These are phyloP conservation scores for Prinia subflava DNA, from an alignment of 2,113 vertebrate genomes.

Conservation along the genomic window DNA sequence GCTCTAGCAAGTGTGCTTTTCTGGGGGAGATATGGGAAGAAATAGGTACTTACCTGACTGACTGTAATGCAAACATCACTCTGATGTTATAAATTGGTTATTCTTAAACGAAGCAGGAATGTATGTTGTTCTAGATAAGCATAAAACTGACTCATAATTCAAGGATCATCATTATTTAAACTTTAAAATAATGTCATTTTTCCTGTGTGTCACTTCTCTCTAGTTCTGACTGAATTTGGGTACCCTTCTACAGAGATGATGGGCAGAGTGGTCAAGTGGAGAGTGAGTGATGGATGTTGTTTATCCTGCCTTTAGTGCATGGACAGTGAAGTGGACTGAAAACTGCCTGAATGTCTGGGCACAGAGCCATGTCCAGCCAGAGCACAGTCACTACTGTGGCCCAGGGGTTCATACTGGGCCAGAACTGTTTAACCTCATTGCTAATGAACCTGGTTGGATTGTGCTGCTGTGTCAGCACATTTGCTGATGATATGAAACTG, in stretches of 20 bases:
- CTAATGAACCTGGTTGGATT: not conserved
- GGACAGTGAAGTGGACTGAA: not conserved
- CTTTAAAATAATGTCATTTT: not conserved
- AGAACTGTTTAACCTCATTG: not conserved
- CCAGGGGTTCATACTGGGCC: not conserved
- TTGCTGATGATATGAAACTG: not conserved
- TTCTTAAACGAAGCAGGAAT: not conserved
- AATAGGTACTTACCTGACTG: not conserved
- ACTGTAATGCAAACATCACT: not conserved
- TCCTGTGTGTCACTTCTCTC: not conserved
- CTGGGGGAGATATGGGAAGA: not conserved
- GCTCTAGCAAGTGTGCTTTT: not conserved
- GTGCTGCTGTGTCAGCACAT: not conserved
- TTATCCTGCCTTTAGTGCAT: not conserved
- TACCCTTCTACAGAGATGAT: not conserved
- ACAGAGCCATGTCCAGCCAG: not conserved
- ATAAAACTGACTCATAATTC: not conserved
- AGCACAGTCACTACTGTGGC: not conserved
- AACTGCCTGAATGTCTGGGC: not conserved
- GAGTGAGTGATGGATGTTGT: not conserved
- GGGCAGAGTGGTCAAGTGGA: rapidly evolving
- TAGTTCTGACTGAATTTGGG: not conserved
- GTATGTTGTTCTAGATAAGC: not conserved
- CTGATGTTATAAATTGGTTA: not conserved
- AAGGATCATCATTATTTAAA: not conserved